Evolutionary conservation across 2,888 invertebrate genomes (phyloP).

Genomic region (Gymnoscelis rufifasciata): DNA sequence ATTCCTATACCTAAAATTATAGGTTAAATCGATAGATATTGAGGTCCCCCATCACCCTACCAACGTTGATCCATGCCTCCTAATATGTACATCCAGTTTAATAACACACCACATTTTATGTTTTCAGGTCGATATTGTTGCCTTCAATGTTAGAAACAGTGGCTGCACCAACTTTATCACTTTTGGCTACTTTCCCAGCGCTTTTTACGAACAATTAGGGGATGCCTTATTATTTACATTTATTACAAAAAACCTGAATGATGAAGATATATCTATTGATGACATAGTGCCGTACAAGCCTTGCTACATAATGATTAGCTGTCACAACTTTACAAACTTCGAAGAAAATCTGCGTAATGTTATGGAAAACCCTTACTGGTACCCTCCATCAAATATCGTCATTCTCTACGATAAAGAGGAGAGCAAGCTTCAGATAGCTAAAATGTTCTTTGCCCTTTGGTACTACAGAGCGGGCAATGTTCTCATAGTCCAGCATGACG

Average conservation of each 20-base stretch:
- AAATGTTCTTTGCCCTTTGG: slow-evolving; percentile 57
- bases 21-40: too few species aligned
- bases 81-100: too few species aligned
- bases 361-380: slow-evolving; percentile 48
- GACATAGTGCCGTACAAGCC: slow-evolving; percentile 47
- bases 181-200: slow-evolving; percentile 49
- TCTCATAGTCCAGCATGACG: slow-evolving; percentile 47
- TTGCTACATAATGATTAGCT: slow-evolving; percentile 46
- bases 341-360: slow-evolving; percentile 47
- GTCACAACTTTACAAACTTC: slow-evolving; percentile 42
- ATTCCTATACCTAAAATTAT: too few species aligned
- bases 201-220: slow-evolving; percentile 38
- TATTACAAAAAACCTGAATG: slow-evolving; percentile 36
- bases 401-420: slow-evolving; percentile 43
- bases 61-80: too few species aligned
- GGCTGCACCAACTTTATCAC: slow-evolving; percentile 54
- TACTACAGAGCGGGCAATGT: slow-evolving; percentile 51
- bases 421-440: slow-evolving; percentile 37
- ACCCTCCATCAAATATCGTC: slow-evolving; percentile 51
- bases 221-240: slow-evolving; percentile 39
- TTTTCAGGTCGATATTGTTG: slow-evolving; percentile 49
- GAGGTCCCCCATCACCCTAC: too few species aligned
- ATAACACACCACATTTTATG: slow-evolving; percentile 5
- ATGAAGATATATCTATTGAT: slow-evolving; percentile 43
- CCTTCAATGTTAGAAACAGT: slow-evolving; percentile 44